Base-by-base conservation (phyloP, 1,140 invertebrate species). In the Subanguina moxae region DNA sequence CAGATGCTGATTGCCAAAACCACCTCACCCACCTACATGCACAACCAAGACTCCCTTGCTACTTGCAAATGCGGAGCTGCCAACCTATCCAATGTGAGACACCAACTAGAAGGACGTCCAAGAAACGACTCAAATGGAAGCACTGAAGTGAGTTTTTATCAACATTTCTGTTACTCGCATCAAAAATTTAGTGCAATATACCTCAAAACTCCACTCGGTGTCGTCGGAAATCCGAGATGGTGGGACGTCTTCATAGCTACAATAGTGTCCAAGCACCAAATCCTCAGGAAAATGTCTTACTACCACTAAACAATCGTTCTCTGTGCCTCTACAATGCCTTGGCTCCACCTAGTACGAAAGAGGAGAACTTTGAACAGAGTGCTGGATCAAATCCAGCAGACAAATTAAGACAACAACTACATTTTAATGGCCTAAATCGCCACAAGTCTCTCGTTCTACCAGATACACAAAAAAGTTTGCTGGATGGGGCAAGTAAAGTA, bases 11-110 rank as follows among this genome's bases (percentile, higher is more conserved):
- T 80, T 46, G 76, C 70, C 13, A 79, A 74, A 64, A 78, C 79
- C 19, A 75, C 73, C 1, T 80, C 81, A 83, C 78, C 73, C 84
- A 83, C 76, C 64, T 64, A 82, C 84, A 82, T 84, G 80, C 57
- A 80, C 82, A 46, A 73, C 70, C 52, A 76, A 38, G 32, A 38
- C 32, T 43, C 48, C 56, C 76, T 75, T 68, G 76, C 59, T 71
- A 79, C 61, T 70, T 80, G 78, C 74, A 78, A 64, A 42, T 84
- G 74, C 65, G 78, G 74, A 80, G 74, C 63, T 72, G 80, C 78
- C 84, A 87, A 71, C 85, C 73, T 83, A 64, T 76, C 78, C 66
- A 76, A 74, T 57, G 78, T 78, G 65, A 27, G 70, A 70, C 19
- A 56, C 66, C 72, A 75, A 64, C 65, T 77, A 27, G 63, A 70